phyloP scores from a whole-genome alignment of 2,888 invertebrate genomes.

The Eilema griseolum region DNA sequence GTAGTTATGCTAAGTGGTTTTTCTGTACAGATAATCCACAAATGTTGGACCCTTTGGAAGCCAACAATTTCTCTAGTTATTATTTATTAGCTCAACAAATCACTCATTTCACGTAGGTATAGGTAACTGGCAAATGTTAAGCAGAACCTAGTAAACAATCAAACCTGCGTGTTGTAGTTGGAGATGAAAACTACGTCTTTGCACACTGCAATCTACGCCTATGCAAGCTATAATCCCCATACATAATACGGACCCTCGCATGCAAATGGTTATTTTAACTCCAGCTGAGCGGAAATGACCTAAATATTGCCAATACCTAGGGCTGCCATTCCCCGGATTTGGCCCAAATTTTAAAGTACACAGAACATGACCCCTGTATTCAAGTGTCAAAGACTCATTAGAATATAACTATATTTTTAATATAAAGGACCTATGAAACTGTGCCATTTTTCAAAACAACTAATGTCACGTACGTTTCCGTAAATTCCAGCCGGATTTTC shows the following conservation, averaged over 20 bases:
- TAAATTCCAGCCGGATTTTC: not conserved
- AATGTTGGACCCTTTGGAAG: not conserved
- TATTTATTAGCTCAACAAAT: too few relatives aligned
- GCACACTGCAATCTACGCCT: too few relatives aligned
- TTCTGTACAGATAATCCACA: too few relatives aligned
- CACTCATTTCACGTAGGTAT: too few relatives aligned
- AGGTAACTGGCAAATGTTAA: too few relatives aligned
- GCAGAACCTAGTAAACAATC: too few relatives aligned
- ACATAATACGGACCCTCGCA: constrained; percentile 35
- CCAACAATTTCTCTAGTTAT: not conserved
- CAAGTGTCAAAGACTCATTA: not conserved
- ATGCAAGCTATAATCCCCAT: constrained; percentile 11
- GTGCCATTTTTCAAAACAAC: not conserved
- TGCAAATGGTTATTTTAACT: constrained; percentile 36
- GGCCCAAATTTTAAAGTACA: constrained; percentile 1
- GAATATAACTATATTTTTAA: not conserved
- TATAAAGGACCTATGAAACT: not conserved
- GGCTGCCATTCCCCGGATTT: constrained; percentile 10
- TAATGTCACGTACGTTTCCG: not conserved
- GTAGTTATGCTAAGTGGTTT: not conserved
- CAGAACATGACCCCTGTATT: not conserved
- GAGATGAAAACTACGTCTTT: not conserved
- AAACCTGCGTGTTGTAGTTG: not conserved
- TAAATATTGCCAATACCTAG: constrained; percentile 39
- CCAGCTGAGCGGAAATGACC: constrained; percentile 36